These are phyloP conservation scores for Hydropsyche tenuis DNA, from an alignment of 1,140 invertebrate species.

Conservation along the genomic window DNA sequence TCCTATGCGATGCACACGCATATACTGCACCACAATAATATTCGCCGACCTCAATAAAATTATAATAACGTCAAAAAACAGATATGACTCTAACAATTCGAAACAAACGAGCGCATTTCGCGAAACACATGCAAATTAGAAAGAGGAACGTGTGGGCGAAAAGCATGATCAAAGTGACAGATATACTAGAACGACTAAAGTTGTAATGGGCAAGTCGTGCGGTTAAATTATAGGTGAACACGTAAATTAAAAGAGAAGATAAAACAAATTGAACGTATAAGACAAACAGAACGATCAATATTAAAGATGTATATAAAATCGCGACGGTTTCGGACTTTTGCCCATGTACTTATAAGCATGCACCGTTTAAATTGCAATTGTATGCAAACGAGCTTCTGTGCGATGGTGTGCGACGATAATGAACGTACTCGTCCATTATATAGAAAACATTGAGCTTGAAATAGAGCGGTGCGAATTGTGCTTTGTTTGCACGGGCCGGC, in stretches of 20 bases:
- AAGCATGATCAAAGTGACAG: no score
- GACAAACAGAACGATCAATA: no score
- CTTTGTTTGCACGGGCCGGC: background rate
- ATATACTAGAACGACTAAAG: no score
- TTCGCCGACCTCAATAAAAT: constrained; percentile 12
- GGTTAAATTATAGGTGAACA: no score
- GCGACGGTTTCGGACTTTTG: background rate
- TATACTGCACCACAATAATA: constrained; percentile 8
- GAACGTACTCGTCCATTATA: background rate
- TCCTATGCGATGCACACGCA: background rate
- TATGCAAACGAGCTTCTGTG: background rate
- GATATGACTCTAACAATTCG: no score
- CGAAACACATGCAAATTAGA: no score
- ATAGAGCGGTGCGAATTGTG: constrained; percentile 8
- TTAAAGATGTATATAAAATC: background rate
- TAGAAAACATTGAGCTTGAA: background rate
- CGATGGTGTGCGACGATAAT: background rate
- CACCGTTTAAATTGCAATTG: background rate
- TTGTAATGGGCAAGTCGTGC: no score
- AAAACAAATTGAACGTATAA: no score
- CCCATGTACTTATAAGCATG: background rate
- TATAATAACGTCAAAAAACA: no score
- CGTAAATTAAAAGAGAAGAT: no score
- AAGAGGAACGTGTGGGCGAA: no score
- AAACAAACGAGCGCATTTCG: no score